Base-by-base conservation (phyloP, 2,113 vertebrate genomes). In the Elachura formosa region DNA sequence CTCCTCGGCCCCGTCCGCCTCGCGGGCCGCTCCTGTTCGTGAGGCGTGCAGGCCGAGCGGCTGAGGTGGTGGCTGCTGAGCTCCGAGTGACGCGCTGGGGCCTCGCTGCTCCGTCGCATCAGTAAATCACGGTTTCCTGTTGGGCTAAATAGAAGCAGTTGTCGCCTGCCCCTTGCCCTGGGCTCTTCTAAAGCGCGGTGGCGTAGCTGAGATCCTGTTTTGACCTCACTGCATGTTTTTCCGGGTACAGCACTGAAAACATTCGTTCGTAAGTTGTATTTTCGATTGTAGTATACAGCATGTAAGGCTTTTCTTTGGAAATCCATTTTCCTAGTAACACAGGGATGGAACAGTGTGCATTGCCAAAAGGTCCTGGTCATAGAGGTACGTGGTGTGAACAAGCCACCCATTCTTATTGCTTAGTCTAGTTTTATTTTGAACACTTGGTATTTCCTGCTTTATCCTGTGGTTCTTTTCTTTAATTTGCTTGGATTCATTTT, bases 31-130 rank as follows among this genome's bases (percentile, higher is more conserved):
- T 28, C 38, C 33, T 52, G 36, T 16, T 18, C 36, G 2, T 15
- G 54, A 49, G 49, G 10, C 0, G 14, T 10, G 31, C 34, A 14
- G 45, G 52, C 68, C 2, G 4, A n/a, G 48, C 3, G 4, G 10
- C 51, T 23, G 9, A 28, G n/a, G n/a, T n/a, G n/a, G n/a, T n/a
- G n/a, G n/a, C n/a, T n/a, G n/a, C n/a, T n/a, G n/a, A n/a, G n/a
- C n/a, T n/a, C n/a, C n/a, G n/a, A n/a, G 21, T 31, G 21, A 28
- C 20, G 2, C 26, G 6, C 5, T 2, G 8, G 5, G 20, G 33
- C 6, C 7, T 25, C 43, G 7, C 40, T 22, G 48, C 9, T 11
- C 6, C 36, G 31, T 55, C 21, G 2, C 1, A 0, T n/a, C 26
- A 54, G 31, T 43, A 19, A 33, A 54, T 4, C 12, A 38, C 46